phyloP scores from a whole-genome alignment of 2,797 vertebrate species.

The Gymnothorax reevesii region DNA sequence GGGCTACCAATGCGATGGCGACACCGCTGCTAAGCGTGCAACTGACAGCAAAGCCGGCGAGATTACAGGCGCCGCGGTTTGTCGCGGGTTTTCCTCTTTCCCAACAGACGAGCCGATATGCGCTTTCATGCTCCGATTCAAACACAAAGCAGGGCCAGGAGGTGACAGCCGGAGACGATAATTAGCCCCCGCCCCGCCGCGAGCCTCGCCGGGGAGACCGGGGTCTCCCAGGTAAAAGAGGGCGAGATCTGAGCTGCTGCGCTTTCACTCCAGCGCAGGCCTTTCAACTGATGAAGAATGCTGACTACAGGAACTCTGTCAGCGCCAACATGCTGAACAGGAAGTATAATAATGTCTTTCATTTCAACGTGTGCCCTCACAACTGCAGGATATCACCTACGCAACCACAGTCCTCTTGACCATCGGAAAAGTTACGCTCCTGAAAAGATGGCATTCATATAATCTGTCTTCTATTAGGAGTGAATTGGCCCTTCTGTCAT shows the following conservation, averaged over 20 bases:
- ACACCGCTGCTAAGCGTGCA: not conserved
- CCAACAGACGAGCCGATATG: slow-evolving; percentile 2
- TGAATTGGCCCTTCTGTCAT: not conserved
- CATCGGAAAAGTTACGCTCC: not conserved
- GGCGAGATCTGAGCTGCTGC: not conserved
- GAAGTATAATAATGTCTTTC: not conserved
- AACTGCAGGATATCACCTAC: not conserved
- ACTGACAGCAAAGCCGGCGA: not conserved
- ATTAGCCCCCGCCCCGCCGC: not conserved
- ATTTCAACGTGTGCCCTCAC: not conserved
- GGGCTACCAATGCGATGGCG: not conserved
- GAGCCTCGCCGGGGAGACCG: not conserved
- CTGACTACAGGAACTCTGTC: not conserved
- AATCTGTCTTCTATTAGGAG: not conserved
- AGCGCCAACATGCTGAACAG: not conserved
- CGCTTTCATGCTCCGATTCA: slow-evolving; percentile 19
- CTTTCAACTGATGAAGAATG: not conserved
- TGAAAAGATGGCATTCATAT: not conserved
- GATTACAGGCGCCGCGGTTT: not conserved
- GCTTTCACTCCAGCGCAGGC: not conserved
- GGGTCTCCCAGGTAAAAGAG: slow-evolving; percentile 3
- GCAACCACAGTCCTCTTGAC: not conserved
- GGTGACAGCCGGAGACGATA: slow-evolving; percentile 13
- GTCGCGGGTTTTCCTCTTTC: not conserved
- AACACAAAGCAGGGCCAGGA: not conserved